Evolutionary conservation across 2,888 invertebrate genomes (phyloP), one percentile per base, ranked within the genome.

Genomic region (Lampropteryx suffumata): DNA sequence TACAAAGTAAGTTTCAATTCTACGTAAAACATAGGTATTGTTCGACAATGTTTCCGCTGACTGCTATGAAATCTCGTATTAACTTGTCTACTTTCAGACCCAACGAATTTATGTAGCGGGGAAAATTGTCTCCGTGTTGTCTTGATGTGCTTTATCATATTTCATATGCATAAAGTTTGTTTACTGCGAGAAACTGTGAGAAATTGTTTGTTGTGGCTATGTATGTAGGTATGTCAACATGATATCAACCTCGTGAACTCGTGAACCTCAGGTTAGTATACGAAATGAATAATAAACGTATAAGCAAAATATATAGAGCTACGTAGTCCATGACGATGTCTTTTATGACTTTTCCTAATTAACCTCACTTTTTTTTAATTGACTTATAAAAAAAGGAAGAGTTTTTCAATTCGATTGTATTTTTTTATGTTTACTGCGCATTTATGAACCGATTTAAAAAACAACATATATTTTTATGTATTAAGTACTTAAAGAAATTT

Each of bases 21-120:
- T 46, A 46, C 26, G 9, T 21, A 41, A 1, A 29, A 10, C 5
- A 24, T 30, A 13, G 9, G 24, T 36, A 32, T 36, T 21, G 12
- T 26, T 11, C 32, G 62, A 67, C 63, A 65, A 61, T 67, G 67
- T 73, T 74, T 71, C 67, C 66, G 62, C 59, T 49, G 61, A 65
- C 65, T 67, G 69, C 75, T 73, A 74, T 78, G 76, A 79, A 79
- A 79, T 78, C 76, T 79, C 78, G 74, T 80, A 82, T 81, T 79
- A 82, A 76, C 79, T 76, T 82, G 77, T 81, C 78, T 76, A 72
- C 81, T 77, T 78, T 73, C 68, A 64, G 68, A 67, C 72, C 66
- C 72, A 53, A 61, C 59, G 67, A 78, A 81, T 82, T 82, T 82
- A 81, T 81, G 75, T 76, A 71, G 73, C 74, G 63, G 51, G 67